Evolutionary conservation across 2,888 invertebrate genomes (phyloP), one percentile per base, ranked within the genome.

Genomic region (Coelopa pilipes): DNA sequence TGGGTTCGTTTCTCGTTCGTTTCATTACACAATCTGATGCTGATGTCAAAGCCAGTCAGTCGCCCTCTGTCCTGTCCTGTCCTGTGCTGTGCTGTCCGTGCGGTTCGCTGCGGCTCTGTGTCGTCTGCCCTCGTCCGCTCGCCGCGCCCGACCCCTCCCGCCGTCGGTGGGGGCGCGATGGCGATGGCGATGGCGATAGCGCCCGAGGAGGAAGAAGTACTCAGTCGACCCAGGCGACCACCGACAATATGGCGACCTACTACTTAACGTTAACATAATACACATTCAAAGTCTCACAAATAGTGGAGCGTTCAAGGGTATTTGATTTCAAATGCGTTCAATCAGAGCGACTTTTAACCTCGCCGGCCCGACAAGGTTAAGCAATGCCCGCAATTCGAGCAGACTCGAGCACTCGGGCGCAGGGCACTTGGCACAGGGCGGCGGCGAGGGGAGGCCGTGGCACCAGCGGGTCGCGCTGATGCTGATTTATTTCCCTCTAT

Each of bases 191-290:
- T 5, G n/a, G n/a, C 4, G 53, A 53, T 10, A 49, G 53, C n/a
- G n/a, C 3, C 2, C 13, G 10, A 13, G 53, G 10, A 53, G 3
- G n/a, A 15, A 53, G n/a, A 53, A 53, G 53, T 53, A 53, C n/a
- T 53, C 53, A 53, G 53, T 53, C 53, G 12, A 13, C 9, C 19
- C 2, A 60, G 17, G 46, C 67, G 70, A 66, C 82, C n/a, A n/a
- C n/a, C n/a, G 83, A 81, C 83, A 83, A 80, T 80, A 80, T 82
- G 83, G 82, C 83, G 83, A 79, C 83, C 79, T 78, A 79, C 81
- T 81, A 82, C 83, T 83, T 82, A 82, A 81, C 82, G 79, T 81
- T 81, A 80, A 83, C 80, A 81, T 83, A 83, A 83, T 82, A 82
- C 81, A 79, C 81, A 83, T 82, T 82, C 82, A 82, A 13, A 69